Conservation (phyloP, 2,113 vertebrate genomes). For the Salvator merianae region DNA sequence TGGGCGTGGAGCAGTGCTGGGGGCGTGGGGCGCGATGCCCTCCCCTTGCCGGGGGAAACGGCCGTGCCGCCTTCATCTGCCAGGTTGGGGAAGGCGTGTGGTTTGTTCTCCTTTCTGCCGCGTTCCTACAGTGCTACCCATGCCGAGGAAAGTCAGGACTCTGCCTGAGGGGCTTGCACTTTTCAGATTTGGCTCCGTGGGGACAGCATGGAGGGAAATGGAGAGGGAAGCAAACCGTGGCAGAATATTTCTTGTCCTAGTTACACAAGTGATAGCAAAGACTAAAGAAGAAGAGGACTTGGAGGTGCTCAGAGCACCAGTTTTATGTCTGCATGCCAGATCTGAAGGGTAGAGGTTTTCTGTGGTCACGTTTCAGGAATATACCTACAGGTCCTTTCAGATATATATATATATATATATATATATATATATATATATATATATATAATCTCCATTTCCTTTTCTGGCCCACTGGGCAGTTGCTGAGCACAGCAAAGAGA, state of each 20-base stretch:
- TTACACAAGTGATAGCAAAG: background rate
- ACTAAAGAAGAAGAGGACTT: background rate
- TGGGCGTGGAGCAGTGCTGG: background rate
- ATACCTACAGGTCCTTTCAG: background rate
- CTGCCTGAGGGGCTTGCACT: background rate
- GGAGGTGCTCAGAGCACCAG: too few species aligned
- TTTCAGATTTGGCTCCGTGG: too few species aligned
- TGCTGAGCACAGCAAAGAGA: too few species aligned
- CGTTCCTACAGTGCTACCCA: background rate
- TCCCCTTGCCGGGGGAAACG: too few species aligned
- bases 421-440: too few species aligned
- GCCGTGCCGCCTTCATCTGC: background rate
- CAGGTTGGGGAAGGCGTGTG: background rate
- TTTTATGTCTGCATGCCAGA: too few species aligned
- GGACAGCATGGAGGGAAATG: background rate
- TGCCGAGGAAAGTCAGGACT: background rate
- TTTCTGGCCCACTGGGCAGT: too few species aligned
- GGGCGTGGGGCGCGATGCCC: fast-evolving
- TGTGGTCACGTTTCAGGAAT: background rate
- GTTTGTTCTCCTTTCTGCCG: background rate
- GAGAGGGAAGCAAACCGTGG: too few species aligned
- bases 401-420: too few species aligned
- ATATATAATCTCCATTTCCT: too few species aligned
- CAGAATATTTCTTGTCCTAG: background rate
- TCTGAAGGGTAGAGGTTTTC: too few species aligned